These are phyloP conservation scores for Athripsodes cinereus DNA, from an alignment of 2,888 invertebrate species.

Conservation along the genomic window DNA sequence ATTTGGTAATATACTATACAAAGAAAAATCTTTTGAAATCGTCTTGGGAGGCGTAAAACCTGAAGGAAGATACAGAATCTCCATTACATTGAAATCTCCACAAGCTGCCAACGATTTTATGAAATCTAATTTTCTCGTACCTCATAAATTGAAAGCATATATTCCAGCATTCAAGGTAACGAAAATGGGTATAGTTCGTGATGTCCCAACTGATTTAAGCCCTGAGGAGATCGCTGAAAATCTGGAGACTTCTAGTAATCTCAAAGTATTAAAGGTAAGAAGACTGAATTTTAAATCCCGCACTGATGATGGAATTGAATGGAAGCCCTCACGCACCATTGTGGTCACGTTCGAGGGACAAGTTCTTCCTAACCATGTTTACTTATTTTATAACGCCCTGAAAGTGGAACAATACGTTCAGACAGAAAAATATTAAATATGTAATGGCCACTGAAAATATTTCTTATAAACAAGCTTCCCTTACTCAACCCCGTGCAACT, in stretches of 20 bases:
- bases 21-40: not conserved
- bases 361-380: no score
- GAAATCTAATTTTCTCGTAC: not conserved
- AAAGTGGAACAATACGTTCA: not conserved
- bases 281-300: no score
- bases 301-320: no score
- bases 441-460: no score
- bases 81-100: not conserved
- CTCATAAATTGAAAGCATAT: not conserved
- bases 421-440: no score
- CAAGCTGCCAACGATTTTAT: not conserved
- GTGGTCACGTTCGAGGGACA: no score
- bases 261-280: not conserved
- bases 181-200: not conserved
- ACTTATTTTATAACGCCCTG: no score
- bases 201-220: not conserved
- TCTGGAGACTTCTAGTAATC: not conserved
- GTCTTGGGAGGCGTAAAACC: not conserved
- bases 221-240: not conserved
- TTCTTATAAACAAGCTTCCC: no score
- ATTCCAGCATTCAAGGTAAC: not conserved
- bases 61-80: not conserved
- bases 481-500: no score
- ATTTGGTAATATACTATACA: not conserved
- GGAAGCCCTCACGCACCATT: no score